Conservation (phyloP, 2,113 vertebrate genomes). For the Brienomyrus longianalis region DNA sequence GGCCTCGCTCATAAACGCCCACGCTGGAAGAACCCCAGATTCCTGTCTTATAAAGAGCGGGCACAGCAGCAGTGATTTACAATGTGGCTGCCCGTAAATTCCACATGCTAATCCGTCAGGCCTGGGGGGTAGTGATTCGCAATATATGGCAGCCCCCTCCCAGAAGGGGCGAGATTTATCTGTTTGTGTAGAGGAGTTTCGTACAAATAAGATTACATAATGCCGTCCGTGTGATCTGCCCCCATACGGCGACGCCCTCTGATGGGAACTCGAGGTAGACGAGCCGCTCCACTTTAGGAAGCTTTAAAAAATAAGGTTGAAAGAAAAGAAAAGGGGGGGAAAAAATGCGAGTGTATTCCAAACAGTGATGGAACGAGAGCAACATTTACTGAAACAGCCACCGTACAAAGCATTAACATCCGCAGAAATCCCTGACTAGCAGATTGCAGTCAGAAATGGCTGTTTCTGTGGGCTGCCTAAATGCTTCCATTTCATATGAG, state of each 20-base stretch:
- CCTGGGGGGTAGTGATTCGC: constrained; percentile 28
- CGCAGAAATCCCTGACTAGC: neutral
- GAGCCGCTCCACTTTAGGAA: neutral
- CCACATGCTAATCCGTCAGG: constrained; percentile 52
- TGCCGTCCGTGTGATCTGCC: constrained; percentile 26
- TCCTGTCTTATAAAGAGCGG: neutral
- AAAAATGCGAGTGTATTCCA: neutral
- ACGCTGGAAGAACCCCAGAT: neutral
- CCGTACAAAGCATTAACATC: neutral
- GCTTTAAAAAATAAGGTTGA: neutral
- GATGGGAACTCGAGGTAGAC: neutral
- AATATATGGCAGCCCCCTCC: constrained; percentile 41
- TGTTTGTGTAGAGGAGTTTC: constrained; percentile 29
- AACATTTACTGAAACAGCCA: neutral
- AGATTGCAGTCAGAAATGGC: neutral
- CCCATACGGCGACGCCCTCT: constrained; percentile 18
- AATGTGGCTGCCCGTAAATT: constrained; percentile 42
- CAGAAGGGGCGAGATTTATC: constrained; percentile 39
- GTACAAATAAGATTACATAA: constrained; percentile 25
- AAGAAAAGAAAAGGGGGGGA: neutral
- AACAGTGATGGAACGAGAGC: neutral
- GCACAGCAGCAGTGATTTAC: constrained; percentile 50
- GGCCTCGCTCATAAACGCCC: neutral
- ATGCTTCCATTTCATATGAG: constrained; percentile 44
- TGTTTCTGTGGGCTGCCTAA: neutral